Evolutionary conservation across 2,888 invertebrate genomes (phyloP).

Genomic region (Lycaena phlaeas): DNA sequence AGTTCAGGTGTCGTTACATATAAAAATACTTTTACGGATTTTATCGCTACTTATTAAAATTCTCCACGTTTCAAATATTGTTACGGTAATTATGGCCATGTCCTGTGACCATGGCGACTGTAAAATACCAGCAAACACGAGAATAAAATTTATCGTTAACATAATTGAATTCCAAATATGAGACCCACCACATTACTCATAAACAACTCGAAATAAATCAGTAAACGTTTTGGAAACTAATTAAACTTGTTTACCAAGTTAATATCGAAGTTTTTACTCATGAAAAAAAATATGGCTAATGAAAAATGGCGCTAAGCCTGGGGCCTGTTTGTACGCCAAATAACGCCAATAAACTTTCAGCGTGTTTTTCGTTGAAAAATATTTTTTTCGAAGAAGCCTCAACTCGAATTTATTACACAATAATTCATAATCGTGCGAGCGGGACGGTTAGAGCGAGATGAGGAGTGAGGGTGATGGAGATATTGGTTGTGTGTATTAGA

Average conservation of each 20-base stretch:
- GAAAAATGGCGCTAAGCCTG: slow-evolving; percentile 25
- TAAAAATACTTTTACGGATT: too few species aligned
- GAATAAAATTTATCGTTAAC: too few species aligned
- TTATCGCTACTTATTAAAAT: too few species aligned
- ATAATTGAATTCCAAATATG: too few species aligned
- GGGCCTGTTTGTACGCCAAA: slow-evolving; percentile 24
- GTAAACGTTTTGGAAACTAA: slow-evolving; percentile 31
- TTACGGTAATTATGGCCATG: too few species aligned
- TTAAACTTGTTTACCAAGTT: slow-evolving; percentile 60
- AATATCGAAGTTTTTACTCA: slow-evolving; percentile 52
- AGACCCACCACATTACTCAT: neutral
- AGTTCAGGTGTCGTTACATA: too few species aligned
- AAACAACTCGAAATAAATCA: slow-evolving; percentile 5
- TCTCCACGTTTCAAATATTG: too few species aligned
- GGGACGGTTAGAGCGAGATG: slow-evolving; percentile 30
- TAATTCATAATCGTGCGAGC: slow-evolving; percentile 41
- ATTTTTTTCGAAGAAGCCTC: slow-evolving; percentile 25
- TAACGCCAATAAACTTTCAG: slow-evolving; percentile 25
- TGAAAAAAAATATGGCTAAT: slow-evolving; percentile 25
- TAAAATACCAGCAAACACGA: too few species aligned
- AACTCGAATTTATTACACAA: slow-evolving; percentile 35
- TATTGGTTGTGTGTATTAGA: slow-evolving; percentile 23
- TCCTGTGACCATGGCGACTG: too few species aligned
- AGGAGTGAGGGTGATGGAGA: slow-evolving; percentile 24
- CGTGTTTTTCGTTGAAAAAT: slow-evolving; percentile 27